phyloP scores from a whole-genome alignment of 2,888 invertebrate genomes.

The Drosophila seclusa region DNA sequence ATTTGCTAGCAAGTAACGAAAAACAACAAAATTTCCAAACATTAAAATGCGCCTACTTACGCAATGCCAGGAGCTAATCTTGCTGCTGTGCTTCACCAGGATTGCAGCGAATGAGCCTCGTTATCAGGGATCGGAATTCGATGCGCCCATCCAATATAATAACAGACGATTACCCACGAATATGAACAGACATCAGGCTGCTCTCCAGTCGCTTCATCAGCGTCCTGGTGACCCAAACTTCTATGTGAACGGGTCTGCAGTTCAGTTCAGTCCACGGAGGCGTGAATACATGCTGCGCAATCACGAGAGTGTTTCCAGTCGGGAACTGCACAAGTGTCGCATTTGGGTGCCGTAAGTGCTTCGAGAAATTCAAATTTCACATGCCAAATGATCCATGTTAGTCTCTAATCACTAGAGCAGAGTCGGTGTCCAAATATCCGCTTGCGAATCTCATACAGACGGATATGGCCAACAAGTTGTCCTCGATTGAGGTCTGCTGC shows the following conservation, averaged over 20 bases:
- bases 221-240: constrained; percentile 32
- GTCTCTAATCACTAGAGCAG: constrained; percentile 56
- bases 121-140: constrained; percentile 56
- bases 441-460: constrained; percentile 64
- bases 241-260: constrained; percentile 16
- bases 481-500: constrained; percentile 89
- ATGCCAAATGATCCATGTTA: neutral
- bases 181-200: constrained; percentile 32
- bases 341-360: constrained; percentile 83
- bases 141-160: constrained; percentile 36
- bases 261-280: constrained; percentile 20
- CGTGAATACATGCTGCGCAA: constrained; percentile 49
- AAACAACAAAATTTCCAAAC: neutral
- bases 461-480: constrained; percentile 86
- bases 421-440: constrained; percentile 74
- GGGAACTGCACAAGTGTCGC: constrained; percentile 68
- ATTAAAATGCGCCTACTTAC: constrained; percentile 35
- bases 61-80: constrained; percentile 19
- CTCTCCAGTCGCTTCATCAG: constrained; percentile 27
- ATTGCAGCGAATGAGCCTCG: constrained; percentile 10
- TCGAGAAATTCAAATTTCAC: neutral
- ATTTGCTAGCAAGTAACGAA: constrained; percentile 48
- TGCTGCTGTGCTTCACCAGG: constrained; percentile 26
- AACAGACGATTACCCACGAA: constrained; percentile 23
- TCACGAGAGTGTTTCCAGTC: constrained; percentile 45